Evolutionary conservation across 2,113 vertebrate genomes (phyloP).

Genomic region (Phalacrocorax brasilianus): DNA sequence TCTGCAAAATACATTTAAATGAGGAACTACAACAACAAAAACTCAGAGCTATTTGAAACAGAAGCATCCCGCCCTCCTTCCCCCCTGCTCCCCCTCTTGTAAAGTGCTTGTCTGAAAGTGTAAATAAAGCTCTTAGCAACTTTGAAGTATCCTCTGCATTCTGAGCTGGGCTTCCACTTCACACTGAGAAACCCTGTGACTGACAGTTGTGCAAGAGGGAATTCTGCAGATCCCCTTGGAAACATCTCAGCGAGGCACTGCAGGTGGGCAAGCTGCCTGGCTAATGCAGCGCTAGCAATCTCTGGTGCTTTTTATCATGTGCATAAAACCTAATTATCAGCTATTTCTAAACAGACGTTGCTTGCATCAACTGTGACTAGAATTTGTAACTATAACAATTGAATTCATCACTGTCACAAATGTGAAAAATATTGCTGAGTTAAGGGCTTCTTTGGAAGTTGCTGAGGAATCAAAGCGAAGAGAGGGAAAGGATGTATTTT

Average conservation of each 20-base stretch:
- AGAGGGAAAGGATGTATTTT: background rate
- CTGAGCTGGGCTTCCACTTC: background rate
- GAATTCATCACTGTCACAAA: background rate
- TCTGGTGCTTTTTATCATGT: background rate
- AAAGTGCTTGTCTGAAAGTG: background rate
- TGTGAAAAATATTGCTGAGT: background rate
- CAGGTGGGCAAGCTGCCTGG: background rate
- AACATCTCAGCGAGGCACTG: accelerated
- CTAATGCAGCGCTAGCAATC: background rate
- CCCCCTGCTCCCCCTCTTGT: too few species aligned
- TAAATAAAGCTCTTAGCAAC: background rate
- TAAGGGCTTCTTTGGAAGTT: background rate
- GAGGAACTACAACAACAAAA: background rate
- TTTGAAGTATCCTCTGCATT: background rate
- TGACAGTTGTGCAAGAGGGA: background rate
- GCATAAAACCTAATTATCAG: background rate
- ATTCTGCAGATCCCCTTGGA: background rate
- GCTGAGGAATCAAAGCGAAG: background rate
- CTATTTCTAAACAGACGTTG: background rate
- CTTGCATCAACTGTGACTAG: background rate
- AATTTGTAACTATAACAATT: background rate
- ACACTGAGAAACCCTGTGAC: background rate
- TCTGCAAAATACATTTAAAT: background rate
- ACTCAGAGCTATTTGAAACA: background rate
- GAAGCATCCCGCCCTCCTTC: background rate